phyloP scores from a whole-genome alignment of 1,140 invertebrate species.

The Neodiprion virginianus region DNA sequence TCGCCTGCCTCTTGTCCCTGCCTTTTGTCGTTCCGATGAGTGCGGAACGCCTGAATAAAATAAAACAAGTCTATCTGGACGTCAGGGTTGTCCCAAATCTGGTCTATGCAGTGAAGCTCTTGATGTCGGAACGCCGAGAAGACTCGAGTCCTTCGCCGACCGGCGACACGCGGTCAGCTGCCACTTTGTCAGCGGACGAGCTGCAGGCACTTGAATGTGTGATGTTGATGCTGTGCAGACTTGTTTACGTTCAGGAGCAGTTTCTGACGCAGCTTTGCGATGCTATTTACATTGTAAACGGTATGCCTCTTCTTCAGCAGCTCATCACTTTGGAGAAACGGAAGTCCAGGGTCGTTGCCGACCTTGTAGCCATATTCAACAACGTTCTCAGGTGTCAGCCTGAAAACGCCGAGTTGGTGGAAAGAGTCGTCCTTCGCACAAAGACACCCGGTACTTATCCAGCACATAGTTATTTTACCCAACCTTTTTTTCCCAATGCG shows the following conservation, averaged over 20 bases:
- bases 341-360: conserved; percentile 67
- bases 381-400: conserved; percentile 77
- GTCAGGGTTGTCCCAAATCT: conserved; percentile 80
- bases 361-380: conserved; percentile 75
- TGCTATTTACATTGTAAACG: conserved; percentile 72
- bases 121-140: conserved; percentile 28
- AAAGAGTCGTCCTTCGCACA: conserved; percentile 66
- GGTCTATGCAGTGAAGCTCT: conserved; percentile 73
- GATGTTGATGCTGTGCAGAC: conserved; percentile 73
- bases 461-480: background rate
- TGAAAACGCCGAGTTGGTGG: conserved; percentile 76
- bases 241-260: conserved; percentile 72
- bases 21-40: conserved; percentile 70
- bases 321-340: conserved; percentile 65
- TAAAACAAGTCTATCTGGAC: conserved; percentile 74
- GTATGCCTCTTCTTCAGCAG: conserved; percentile 51
- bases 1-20: conserved; percentile 73
- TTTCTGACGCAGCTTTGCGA: conserved; percentile 82
- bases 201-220: conserved; percentile 71
- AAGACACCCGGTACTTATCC: conserved; percentile 34
- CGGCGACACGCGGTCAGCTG: conserved; percentile 45
- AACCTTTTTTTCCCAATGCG: background rate
- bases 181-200: conserved; percentile 65
- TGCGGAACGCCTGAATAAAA: conserved; percentile 64
- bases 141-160: background rate